Evolutionary conservation across 2,888 invertebrate species (phyloP), one percentile per base, ranked within the genome.

Genomic region (Abrostola triplasia): DNA sequence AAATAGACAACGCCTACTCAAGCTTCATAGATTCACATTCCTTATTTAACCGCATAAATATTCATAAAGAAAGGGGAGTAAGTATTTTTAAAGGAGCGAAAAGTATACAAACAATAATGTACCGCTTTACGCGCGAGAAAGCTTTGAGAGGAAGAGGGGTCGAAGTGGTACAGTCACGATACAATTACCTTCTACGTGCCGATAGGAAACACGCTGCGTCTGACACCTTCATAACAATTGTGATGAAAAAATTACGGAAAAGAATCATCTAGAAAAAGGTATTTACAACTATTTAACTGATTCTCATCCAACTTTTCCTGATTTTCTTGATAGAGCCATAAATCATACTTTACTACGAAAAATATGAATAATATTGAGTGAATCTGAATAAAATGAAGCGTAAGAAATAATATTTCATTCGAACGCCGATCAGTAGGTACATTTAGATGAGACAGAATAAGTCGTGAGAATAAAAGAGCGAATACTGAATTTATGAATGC

Each of bases 401-500:
- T 79, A 70, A 70, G 75, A 77, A 84, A 84, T 85, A 85, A 86
- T 88, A 85, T 88, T 86, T 85, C 82, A 83, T 79, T 79, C 74
- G 63, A 80, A 70, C 77, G 76, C 79, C 84, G 86, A 89, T 89
- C 87, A 85, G 81, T 84, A 78, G 82, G 81, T 84, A 87, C 84
- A 85, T 88, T 87, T 82, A 80, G 84, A 86, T 82, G 85, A 82
- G 82, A 84, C 79, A 82, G 82, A 84, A 80, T 83, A 82, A 87
- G 82, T 85, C 82, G 82, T 74, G 80, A 79, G 84, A 88, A 89
- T 88, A 90, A 88, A 87, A 89, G 83, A 83, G 84, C 80, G 85
- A 83, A 79, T 73, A 67, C 83, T 84, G 82, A 88, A 89, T 91
- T 90, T 88, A 90, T 88, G 86, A 82, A 88, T 84, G 84, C 90